A percentile compares a stretch with the other conserved stretches of the same genome.
Conservation (phyloP, 1,140 invertebrate genomes). For the Ceratosolen fusciceps region DNA sequence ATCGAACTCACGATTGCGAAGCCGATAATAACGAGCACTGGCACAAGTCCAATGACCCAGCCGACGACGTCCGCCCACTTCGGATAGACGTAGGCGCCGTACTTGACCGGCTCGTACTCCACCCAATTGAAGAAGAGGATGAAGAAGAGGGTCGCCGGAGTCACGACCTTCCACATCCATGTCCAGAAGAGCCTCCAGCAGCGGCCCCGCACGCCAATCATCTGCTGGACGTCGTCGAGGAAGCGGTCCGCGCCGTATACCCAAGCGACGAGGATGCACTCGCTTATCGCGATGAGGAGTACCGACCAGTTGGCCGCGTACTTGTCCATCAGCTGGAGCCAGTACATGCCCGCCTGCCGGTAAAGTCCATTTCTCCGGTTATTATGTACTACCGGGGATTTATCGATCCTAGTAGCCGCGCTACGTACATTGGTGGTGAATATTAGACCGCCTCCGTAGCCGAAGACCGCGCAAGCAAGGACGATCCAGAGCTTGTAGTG, state of each 20-base stretch:
- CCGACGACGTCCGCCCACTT: conserved; percentile 84
- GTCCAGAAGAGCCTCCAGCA: conserved; percentile 85
- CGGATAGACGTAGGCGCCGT: conserved; percentile 83
- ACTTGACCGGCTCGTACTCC: conserved; percentile 82
- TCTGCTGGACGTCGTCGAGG: conserved; percentile 82
- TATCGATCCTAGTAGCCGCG: not conserved
- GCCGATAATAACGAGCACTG: conserved; percentile 79
- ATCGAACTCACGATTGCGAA: conserved; percentile 76
- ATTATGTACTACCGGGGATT: too few relatives aligned
- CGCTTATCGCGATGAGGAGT: conserved; percentile 83
- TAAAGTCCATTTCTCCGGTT: not conserved
- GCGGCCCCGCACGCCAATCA: conserved; percentile 82
- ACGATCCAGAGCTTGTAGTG: conserved; percentile 83
- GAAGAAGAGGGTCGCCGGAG: conserved; percentile 83
- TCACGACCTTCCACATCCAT: conserved; percentile 84
- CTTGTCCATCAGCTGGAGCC: conserved; percentile 88
- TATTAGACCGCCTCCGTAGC: conserved; percentile 82
- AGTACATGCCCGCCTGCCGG: conserved; percentile 83
- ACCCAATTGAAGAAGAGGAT: conserved; percentile 88
- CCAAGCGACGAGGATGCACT: conserved; percentile 85
- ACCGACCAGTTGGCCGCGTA: conserved; percentile 91
- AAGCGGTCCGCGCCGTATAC: conserved; percentile 88
- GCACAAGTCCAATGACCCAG: conserved; percentile 81
- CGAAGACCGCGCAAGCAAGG: conserved; percentile 77
- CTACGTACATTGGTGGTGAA: conserved; percentile 80